phyloP scores from a whole-genome alignment of 1,140 invertebrate genomes.

The Scaptomyza montana region DNA sequence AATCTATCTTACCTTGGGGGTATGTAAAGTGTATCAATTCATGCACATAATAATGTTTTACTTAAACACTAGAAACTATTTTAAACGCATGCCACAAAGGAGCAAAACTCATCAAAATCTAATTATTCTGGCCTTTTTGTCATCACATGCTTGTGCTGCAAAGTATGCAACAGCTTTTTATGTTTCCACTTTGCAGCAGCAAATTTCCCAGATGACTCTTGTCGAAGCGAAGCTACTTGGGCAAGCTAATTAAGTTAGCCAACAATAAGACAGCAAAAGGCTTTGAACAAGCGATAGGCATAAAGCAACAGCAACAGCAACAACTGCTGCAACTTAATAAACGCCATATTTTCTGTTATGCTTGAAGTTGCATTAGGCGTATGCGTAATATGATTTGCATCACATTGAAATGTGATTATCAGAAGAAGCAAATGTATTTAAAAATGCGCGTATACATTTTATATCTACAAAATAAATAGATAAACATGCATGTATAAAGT shows the following conservation, averaged over 20 bases:
- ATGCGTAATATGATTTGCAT: conserved; percentile 79
- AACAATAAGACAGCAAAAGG: conserved; percentile 56
- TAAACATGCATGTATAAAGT: background rate
- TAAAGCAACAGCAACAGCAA: conserved; percentile 1
- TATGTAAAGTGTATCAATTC: conserved; percentile 15
- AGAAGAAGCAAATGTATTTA: background rate
- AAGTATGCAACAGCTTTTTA: conserved; percentile 67
- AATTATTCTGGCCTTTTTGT: conserved; percentile 17
- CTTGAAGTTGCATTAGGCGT: conserved; percentile 54
- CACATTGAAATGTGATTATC: conserved; percentile 67
- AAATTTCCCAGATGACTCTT: conserved; percentile 27
- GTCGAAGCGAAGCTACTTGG: background rate
- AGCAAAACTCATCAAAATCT: conserved; percentile 15
- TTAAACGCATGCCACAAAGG: conserved; percentile 7
- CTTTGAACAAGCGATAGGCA: conserved; percentile 9
- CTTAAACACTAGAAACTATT: background rate
- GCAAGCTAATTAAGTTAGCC: conserved; percentile 71
- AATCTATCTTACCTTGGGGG: background rate
- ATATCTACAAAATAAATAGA: background rate
- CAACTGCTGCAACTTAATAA: conserved; percentile 22
- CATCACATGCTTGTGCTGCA: conserved; percentile 10
- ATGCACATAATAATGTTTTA: too few relatives aligned
- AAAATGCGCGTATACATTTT: background rate
- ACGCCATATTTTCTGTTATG: conserved; percentile 55
- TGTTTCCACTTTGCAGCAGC: conserved; percentile 8